Percentiles rank a stretch among this genome's conserved stretches.
Evolutionary conservation across 2,888 invertebrate species (phyloP).

Genomic region (Andrena flavipes): DNA sequence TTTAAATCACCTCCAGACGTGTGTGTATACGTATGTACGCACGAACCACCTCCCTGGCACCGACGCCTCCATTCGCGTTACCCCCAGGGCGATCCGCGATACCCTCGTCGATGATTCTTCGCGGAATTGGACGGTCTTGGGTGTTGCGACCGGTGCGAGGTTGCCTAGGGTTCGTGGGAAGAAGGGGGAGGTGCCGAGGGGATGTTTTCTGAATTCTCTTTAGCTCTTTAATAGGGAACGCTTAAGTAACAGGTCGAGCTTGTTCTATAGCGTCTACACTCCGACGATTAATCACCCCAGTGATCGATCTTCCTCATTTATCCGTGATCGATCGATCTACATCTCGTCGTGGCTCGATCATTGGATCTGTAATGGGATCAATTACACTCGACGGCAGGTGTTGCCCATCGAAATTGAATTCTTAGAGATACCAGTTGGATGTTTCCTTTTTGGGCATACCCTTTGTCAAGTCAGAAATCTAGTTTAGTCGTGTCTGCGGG

Average conservation of each 20-base stretch:
- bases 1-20: slow-evolving; percentile 82
- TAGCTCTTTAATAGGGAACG: no score
- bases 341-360: slow-evolving; percentile 19
- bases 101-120: slow-evolving; percentile 18
- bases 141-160: background rate
- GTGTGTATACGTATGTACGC: slow-evolving; percentile 9
- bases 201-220: no score
- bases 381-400: slow-evolving; percentile 39
- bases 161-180: background rate
- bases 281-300: slow-evolving; percentile 27
- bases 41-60: slow-evolving; percentile 44
- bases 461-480: background rate
- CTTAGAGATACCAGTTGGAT: background rate
- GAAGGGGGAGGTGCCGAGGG: background rate
- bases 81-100: slow-evolving; percentile 27
- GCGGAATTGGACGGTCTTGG: slow-evolving; percentile 6
- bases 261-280: background rate
- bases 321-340: slow-evolving; percentile 10
- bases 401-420: slow-evolving; percentile 37
- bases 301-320: slow-evolving; percentile 24
- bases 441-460: no score
- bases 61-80: slow-evolving; percentile 59
- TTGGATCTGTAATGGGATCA: slow-evolving; percentile 7
- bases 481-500: no score
- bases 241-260: no score